Conservation (phyloP, 1,140 invertebrate genomes). For the Diuraphis noxia region DNA sequence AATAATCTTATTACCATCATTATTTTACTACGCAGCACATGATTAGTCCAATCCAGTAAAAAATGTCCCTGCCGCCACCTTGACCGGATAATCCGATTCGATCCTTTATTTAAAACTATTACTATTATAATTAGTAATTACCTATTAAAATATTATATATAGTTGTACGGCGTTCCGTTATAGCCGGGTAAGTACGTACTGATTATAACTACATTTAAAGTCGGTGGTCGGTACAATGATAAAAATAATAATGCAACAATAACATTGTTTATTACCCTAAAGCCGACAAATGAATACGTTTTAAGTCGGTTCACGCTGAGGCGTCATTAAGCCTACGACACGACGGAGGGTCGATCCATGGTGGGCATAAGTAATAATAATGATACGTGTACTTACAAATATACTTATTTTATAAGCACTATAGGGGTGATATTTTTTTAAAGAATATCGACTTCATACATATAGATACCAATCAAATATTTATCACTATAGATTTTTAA, state of each 20-base stretch:
- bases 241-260: background rate
- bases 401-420: too few relatives aligned
- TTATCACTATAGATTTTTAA: background rate
- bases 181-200: background rate
- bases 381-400: background rate
- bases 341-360: too few relatives aligned
- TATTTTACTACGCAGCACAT: background rate
- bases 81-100: background rate
- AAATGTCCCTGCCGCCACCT: background rate
- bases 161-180: background rate
- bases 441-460: background rate
- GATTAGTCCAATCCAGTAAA: background rate
- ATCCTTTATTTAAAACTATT: background rate
- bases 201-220: background rate
- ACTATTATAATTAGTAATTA: too few relatives aligned
- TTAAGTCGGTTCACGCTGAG: background rate
- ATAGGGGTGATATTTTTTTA: background rate
- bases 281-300: background rate
- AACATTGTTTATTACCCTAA: background rate
- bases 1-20: background rate
- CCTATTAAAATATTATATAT: background rate
- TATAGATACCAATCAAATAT: background rate
- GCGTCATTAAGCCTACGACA: background rate
- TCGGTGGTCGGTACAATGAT: background rate
- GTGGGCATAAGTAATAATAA: background rate